phyloP scores from a whole-genome alignment of 2,113 vertebrate genomes.

The Pseudolaguvia tuberculata region DNA sequence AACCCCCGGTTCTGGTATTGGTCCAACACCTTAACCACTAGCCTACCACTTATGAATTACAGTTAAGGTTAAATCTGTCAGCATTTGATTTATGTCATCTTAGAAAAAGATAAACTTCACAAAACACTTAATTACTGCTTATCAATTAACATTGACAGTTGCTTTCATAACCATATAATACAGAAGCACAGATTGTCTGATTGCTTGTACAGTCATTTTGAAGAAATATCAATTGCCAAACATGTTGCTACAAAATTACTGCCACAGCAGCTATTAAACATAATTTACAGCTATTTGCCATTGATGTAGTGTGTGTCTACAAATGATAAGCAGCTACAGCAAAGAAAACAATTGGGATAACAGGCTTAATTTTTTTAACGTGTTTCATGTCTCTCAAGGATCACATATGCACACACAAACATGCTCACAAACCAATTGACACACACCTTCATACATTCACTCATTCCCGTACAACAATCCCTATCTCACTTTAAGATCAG shows the following conservation, averaged over 20 bases:
- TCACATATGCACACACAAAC: neutral
- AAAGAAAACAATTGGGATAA: conserved; percentile 46
- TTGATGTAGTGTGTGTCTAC: conserved; percentile 53
- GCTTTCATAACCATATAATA: conserved; percentile 55
- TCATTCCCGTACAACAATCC: conserved; percentile 4
- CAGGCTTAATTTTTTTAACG: conserved; percentile 59
- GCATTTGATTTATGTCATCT: conserved; percentile 44
- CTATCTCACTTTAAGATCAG: conserved; percentile 71
- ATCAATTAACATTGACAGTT: too few relatives aligned
- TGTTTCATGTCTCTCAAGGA: conserved; percentile 51
- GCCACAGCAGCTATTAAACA: conserved; percentile 69
- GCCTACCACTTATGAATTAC: too few relatives aligned
- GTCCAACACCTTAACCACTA: too few relatives aligned
- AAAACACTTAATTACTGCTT: conserved; percentile 47
- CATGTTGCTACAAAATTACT: conserved; percentile 63
- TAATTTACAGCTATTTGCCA: conserved; percentile 71
- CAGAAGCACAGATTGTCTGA: conserved; percentile 55
- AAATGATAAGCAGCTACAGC: conserved; percentile 63
- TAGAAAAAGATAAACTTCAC: conserved; percentile 34
- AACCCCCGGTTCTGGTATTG: too few relatives aligned
- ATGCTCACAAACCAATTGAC: neutral
- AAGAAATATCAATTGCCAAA: too few relatives aligned
- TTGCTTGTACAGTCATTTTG: conserved; percentile 39
- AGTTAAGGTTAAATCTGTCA: conserved; percentile 52
- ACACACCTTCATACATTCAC: conserved; percentile 12